These are phyloP conservation scores for Diplolepis rosae DNA, from an alignment of 2,888 invertebrate species.

Conservation along the genomic window DNA sequence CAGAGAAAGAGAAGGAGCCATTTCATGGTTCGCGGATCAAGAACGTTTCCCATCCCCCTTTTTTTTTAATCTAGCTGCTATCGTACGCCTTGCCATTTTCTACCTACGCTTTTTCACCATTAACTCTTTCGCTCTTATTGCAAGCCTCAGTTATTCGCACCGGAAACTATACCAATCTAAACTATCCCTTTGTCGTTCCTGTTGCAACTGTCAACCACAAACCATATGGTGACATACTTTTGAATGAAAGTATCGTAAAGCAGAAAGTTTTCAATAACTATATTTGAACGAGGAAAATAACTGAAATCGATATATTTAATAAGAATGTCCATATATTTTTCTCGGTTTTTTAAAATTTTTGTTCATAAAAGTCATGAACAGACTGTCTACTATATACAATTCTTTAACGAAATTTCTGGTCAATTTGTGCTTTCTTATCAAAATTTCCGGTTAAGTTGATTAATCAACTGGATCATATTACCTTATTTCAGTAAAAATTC, in stretches of 20 bases:
- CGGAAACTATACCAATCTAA: conserved; percentile 18
- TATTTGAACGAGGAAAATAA: too few species aligned
- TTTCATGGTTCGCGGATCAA: conserved; percentile 53
- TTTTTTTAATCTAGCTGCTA: conserved; percentile 39
- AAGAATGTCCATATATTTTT: too few species aligned
- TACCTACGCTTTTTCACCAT: conserved; percentile 33
- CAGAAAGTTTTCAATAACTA: too few species aligned
- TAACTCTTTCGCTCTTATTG: conserved; percentile 27
- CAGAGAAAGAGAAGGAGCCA: conserved; percentile 40
- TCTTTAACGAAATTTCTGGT: too few species aligned
- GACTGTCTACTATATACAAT: too few species aligned
- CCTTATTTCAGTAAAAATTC: too few species aligned
- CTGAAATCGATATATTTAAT: too few species aligned
- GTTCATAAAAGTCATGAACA: too few species aligned
- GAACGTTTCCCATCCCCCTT: conserved; percentile 38
- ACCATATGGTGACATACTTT: not conserved
- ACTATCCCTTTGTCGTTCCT: not conserved
- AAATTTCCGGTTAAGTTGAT: too few species aligned
- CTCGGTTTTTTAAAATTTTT: too few species aligned
- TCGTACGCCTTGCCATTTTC: conserved; percentile 33
- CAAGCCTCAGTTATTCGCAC: conserved; percentile 14
- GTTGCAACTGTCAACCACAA: not conserved
- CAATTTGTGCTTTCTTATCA: too few species aligned
- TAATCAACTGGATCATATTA: too few species aligned
- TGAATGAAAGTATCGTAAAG: not conserved